Evolutionary conservation across 2,888 invertebrate genomes (phyloP), one percentile per base, ranked within the genome.

Genomic region (Hesperia comma): DNA sequence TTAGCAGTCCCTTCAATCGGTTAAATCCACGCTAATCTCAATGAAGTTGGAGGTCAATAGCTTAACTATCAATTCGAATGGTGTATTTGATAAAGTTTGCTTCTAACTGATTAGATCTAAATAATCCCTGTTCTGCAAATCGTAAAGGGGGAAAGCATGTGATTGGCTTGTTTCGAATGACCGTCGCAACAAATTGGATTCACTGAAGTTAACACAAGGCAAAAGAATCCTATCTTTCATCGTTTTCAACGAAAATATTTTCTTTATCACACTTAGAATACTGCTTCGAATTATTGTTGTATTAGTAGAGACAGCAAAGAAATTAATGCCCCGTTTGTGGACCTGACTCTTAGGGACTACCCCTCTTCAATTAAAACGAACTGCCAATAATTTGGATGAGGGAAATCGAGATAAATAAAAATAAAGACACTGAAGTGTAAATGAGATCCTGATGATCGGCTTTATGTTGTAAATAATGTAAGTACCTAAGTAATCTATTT

Each of bases 141-240:
- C 81, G 76, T 86, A 86, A 86, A 83, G 80, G 85, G 78, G 80
- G 78, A 75, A 63, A 68, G 82, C 81, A 79, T 79, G 86, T 85
- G 87, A 88, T 89, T 89, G 90, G 84, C 84, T 85, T 86, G 86
- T 87, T 85, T 85, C 86, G 82, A 84, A 81, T 82, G 78, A 81
- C 80, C 85, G 79, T 82, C 78, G 81, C 80, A 83, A 85, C 86
- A 89, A 90, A 90, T 90, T 90, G 89, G 87, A 88, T 88, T 81
- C 81, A 79, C 83, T 82, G 84, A 83, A 81, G 82, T 79, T 81
- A 83, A 81, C 68, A 71, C 67, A 68, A 81, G 79, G 81, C 80
- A 74, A 77, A 76, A 74, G 69, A 72, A 71, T 26, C 5, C 26
- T 26, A 26, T 17, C 17, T 15, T 46, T 46, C 17, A 17, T 6